Evolutionary conservation across 2,797 vertebrate genomes (phyloP), one percentile per base, ranked within the genome.

Genomic region (Argya squamiceps): DNA sequence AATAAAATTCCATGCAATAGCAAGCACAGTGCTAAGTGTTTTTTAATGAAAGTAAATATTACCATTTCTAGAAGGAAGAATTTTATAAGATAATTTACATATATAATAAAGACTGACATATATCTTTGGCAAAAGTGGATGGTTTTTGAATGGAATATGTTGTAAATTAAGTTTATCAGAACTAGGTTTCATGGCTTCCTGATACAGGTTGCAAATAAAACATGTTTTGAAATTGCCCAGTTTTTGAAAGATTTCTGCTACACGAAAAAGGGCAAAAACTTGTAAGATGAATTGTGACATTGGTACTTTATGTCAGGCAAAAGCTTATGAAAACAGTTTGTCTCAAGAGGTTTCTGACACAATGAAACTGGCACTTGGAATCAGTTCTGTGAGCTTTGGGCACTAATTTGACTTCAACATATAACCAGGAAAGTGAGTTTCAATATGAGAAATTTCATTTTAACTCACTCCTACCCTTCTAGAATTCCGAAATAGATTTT

Each of bases 331-430:
- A 91, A 85, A 44, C 4, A 37, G 5, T 6, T 70, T 83, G 9
- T 77, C 39, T 80, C 2, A 0, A 23, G 39, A 62, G 68, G 49
- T 69, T 73, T 77, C 27, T 55, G 19, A 24, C 49, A 32, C 27
- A 67, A n/a, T 10, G 8, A 75, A 74, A 64, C n/a, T 34, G 13
- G 41, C 21, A 41, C 24, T 74, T 88, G 34, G 11, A 59, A 56
- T 46, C 55, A 21, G 21, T 23, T 55, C 20, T 19, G 2, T 56
- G 59, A 53, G 43, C 64, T 55, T 59, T 0, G 0, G 20, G 27
- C 20, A 10, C 15, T 39, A 26, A 84, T 76, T 65, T 64, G 11
- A 36, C 50, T 53, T 80, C 19, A 14, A 53, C n/a, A 10, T 22
- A 62, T 8, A 87, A 36, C 4, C 13, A 62, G 43, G 12, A 75